Evolutionary conservation across 1,140 invertebrate genomes (phyloP).

Genomic region (Ctenoplectra terminalis): DNA sequence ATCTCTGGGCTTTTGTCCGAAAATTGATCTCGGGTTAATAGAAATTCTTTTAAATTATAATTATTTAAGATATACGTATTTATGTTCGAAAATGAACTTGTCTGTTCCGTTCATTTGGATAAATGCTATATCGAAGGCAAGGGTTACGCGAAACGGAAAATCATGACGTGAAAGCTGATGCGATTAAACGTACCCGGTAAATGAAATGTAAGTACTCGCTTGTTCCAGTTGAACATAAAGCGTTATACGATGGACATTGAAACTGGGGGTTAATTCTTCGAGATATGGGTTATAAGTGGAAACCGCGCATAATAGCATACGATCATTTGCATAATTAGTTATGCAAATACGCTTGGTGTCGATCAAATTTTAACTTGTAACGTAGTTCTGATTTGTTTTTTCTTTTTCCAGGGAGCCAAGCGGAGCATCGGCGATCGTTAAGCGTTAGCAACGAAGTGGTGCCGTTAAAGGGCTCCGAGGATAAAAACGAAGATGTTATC

Average conservation of each 20-base stretch:
- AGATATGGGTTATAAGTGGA: neutral
- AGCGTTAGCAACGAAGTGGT: constrained; percentile 69
- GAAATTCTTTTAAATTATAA: too few species aligned
- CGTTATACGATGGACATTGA: neutral
- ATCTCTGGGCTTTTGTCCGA: neutral
- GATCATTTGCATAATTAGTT: neutral
- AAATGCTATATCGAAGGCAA: too few species aligned
- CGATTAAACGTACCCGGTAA: neutral
- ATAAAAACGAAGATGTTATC: constrained; percentile 67
- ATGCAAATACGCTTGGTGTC: too few species aligned
- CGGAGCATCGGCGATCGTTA: constrained; percentile 75
- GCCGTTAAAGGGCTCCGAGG: constrained; percentile 57
- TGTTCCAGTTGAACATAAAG: neutral
- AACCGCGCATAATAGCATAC: neutral
- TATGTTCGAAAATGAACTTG: too few species aligned
- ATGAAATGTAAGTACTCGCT: neutral
- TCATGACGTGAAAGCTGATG: neutral
- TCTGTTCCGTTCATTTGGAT: neutral
- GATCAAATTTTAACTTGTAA: neutral
- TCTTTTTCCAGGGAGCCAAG: constrained; percentile 73
- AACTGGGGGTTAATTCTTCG: neutral
- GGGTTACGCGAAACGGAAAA: too few species aligned
- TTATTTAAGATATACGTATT: too few species aligned
- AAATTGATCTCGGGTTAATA: neutral
- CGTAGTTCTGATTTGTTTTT: constrained; percentile 43